Conservation (phyloP, 2,113 vertebrate species). For the Xerus inauris region DNA sequence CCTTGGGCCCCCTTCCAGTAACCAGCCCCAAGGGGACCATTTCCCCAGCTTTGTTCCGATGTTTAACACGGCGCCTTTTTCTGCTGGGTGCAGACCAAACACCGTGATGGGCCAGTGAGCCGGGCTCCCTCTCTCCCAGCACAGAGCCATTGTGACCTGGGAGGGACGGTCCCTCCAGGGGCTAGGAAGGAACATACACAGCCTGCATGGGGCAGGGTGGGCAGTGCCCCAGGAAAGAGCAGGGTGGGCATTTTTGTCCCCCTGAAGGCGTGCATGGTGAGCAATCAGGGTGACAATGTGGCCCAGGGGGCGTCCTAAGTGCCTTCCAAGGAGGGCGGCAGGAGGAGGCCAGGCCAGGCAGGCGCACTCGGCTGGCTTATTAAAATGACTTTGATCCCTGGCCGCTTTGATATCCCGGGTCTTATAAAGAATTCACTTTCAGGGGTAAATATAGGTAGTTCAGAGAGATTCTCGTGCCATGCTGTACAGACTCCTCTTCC, state of each 20-base stretch:
- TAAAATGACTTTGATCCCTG: conserved; percentile 98
- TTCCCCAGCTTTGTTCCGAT: neutral
- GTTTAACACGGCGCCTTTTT: neutral
- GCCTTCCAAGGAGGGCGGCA: conserved; percentile 90
- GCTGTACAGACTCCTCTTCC: conserved; percentile 91
- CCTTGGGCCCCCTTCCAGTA: neutral
- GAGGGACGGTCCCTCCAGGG: conserved; percentile 64
- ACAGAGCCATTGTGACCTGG: neutral
- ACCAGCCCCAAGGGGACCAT: neutral
- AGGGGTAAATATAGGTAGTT: conserved; percentile 99
- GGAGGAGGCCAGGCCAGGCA: conserved; percentile 94
- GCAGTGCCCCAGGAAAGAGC: neutral
- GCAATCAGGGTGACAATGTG: conserved; percentile 97
- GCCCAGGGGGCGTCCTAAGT: conserved; percentile 96
- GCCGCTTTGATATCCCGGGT: conserved; percentile 97
- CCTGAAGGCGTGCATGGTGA: conserved; percentile 92
- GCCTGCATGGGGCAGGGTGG: conserved; percentile 59
- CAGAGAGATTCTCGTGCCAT: conserved; percentile 97
- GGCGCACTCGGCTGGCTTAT: conserved; percentile 97
- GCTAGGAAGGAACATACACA: conserved; percentile 85
- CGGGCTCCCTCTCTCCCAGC: neutral
- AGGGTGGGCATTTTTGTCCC: conserved; percentile 87
- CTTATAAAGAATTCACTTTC: conserved; percentile 99
- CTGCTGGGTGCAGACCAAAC: neutral
- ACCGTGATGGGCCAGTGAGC: neutral